These are phyloP conservation scores for Pygathrix nemaeus DNA, from an alignment of 2,113 vertebrate species.

Conservation along the genomic window DNA sequence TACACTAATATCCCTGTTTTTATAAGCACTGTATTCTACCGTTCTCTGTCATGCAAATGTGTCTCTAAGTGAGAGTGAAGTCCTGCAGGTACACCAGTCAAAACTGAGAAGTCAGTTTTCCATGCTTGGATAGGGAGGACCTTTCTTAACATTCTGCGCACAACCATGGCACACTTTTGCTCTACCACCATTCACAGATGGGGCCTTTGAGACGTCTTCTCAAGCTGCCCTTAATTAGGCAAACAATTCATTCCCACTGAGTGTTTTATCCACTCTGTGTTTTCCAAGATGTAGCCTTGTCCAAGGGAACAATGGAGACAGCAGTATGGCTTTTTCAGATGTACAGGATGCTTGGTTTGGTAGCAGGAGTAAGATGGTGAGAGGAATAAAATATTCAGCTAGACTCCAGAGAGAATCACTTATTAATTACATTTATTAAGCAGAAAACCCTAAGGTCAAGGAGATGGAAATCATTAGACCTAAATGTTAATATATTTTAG, in stretches of 20 bases:
- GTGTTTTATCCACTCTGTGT: neutral
- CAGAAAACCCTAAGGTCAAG: slow-evolving; percentile 10
- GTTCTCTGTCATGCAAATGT: slow-evolving; percentile 79
- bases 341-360: neutral
- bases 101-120: slow-evolving; percentile 71
- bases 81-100: slow-evolving; percentile 15
- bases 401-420: neutral
- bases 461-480: neutral
- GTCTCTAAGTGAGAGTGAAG: slow-evolving; percentile 79
- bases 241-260: neutral
- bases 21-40: slow-evolving; percentile 63
- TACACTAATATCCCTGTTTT: slow-evolving; percentile 71
- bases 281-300: neutral
- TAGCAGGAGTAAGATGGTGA: neutral
- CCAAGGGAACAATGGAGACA: neutral
- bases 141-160: slow-evolving; percentile 59
- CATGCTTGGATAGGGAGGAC: slow-evolving; percentile 44
- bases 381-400: neutral
- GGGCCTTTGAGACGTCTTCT: slow-evolving; percentile 39
- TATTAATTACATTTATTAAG: slow-evolving; percentile 34
- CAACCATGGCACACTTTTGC: slow-evolving; percentile 16
- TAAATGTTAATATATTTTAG: slow-evolving; percentile 17
- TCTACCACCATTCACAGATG: slow-evolving; percentile 8
- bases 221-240: neutral
- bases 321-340: neutral